Evolutionary conservation across 2,797 vertebrate species (phyloP), one percentile per base, ranked within the genome.

Genomic region (Nannoperca obscura): DNA sequence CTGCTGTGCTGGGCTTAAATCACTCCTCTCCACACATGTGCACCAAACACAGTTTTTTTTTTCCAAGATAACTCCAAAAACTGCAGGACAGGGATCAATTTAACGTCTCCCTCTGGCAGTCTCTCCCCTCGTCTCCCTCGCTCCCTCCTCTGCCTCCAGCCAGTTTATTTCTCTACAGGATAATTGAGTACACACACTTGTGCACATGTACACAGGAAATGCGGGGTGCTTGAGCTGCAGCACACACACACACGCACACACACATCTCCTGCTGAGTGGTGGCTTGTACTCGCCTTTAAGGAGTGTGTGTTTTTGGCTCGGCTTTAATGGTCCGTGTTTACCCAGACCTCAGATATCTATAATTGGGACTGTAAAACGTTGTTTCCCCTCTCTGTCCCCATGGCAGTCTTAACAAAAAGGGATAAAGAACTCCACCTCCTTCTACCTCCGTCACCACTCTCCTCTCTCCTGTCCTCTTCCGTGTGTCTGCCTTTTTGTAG

Each of bases 11-110:
- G 46, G 32, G 55, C 68, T 87, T 78, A 90, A 90, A 92, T 84
- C 86, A 24, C 64, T 68, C 59, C 71, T 81, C 71, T 77, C 38
- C 82, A 82, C 90, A 88, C 86, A 84, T 52, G 82, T 88, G 78
- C 59, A 74, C 84, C 76, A 89, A 87, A 91, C 86, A 92, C 80
- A 84, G 2, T 71, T 79, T 62, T 66, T 61, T 20, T 7, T 61
- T 17, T 7, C 38, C 71, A 60, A 60, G 79, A 88, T 89, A 90
- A 81, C 84, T 77, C 69, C 71, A 78, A 86, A 34, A 93, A 93
- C 91, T 88, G 90, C 88, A 86, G 89, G 89, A 89, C 75, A 79
- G 89, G 84, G 92, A 93, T 93, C 91, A 88, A 92, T 94, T 91
- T 87, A 88, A 74, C 57, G 19, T 74, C 74, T 90, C 89, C 87